A percentile compares a stretch with the other conserved stretches of the same genome.
phyloP scores from a whole-genome alignment of 2,797 vertebrate species.

The Spondyliosoma cantharus region DNA sequence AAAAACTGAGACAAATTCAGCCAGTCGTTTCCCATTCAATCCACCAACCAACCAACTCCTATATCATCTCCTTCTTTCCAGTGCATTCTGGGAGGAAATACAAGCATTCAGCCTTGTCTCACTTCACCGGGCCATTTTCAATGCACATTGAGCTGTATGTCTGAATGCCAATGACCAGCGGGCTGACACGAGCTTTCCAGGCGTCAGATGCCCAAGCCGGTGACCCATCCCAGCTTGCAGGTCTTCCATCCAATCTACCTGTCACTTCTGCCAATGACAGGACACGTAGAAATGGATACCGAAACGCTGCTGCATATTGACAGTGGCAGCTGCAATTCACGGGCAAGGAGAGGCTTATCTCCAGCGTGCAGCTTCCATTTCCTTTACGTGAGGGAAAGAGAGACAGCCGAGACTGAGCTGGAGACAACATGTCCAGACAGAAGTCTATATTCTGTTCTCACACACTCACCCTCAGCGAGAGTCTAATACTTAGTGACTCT shows the following conservation, averaged over 20 bases:
- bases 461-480: conserved; percentile 55
- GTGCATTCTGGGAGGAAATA: conserved; percentile 48
- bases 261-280: conserved; percentile 80
- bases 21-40: conserved; percentile 17
- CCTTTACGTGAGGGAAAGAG: conserved; percentile 65
- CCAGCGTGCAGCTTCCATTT: conserved; percentile 79
- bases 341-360: conserved; percentile 78
- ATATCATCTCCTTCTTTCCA: conserved; percentile 15
- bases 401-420: conserved; percentile 55
- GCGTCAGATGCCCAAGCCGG: conserved; percentile 60
- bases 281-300: conserved; percentile 73
- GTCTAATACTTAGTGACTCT: conserved; percentile 62
- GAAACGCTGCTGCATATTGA: conserved; percentile 68
- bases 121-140: conserved; percentile 60
- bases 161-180: conserved; percentile 61
- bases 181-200: conserved; percentile 63
- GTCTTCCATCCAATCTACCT: conserved; percentile 79
- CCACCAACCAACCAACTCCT: neutral
- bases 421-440: conserved; percentile 65
- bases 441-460: conserved; percentile 69
- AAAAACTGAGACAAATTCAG: neutral
- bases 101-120: conserved; percentile 52
- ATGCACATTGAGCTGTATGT: conserved; percentile 44
- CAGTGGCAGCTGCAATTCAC: conserved; percentile 78
- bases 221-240: conserved; percentile 74